A percentile compares a stretch with the other conserved stretches of the same genome.
Conservation (phyloP, 2,888 invertebrate genomes). For the Drosophila phalerata region DNA sequence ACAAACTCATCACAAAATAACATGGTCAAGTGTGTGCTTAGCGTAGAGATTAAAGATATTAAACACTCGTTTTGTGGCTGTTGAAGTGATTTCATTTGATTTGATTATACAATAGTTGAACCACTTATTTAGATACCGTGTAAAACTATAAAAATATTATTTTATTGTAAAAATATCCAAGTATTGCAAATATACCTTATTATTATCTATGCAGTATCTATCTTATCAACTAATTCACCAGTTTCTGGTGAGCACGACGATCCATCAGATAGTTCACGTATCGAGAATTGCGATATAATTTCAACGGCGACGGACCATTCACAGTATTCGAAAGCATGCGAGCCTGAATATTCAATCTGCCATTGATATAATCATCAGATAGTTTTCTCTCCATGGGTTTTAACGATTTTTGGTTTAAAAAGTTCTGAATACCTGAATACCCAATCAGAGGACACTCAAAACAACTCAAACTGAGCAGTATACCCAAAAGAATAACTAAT, state of each 20-base stretch:
- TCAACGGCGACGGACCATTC: slow-evolving; percentile 1
- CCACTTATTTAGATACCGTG: not conserved
- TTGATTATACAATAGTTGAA: slow-evolving; percentile 1
- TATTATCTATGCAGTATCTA: not conserved
- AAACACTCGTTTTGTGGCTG: slow-evolving; percentile 6
- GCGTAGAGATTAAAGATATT: slow-evolving; percentile 7
- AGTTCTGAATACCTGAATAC: not conserved
- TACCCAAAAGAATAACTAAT: not conserved
- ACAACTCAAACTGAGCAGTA: not conserved
- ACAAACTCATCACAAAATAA: not conserved
- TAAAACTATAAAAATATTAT: not conserved
- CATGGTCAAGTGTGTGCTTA: slow-evolving; percentile 10
- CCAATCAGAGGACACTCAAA: not conserved
- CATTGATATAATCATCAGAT: slow-evolving; percentile 17
- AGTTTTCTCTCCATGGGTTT: slow-evolving; percentile 2
- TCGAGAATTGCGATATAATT: slow-evolving; percentile 1
- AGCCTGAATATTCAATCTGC: slow-evolving; percentile 13
- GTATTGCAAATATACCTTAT: too few relatives aligned
- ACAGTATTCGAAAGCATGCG: slow-evolving; percentile 14
- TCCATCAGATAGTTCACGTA: slow-evolving; percentile 16
- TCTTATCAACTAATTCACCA: not conserved
- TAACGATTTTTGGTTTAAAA: not conserved
- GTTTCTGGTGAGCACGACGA: slow-evolving; percentile 1
- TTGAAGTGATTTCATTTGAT: slow-evolving; percentile 9
- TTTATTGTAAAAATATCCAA: not conserved